Conservation (phyloP, 2,888 invertebrate genomes). For the Salticus scenicus region DNA sequence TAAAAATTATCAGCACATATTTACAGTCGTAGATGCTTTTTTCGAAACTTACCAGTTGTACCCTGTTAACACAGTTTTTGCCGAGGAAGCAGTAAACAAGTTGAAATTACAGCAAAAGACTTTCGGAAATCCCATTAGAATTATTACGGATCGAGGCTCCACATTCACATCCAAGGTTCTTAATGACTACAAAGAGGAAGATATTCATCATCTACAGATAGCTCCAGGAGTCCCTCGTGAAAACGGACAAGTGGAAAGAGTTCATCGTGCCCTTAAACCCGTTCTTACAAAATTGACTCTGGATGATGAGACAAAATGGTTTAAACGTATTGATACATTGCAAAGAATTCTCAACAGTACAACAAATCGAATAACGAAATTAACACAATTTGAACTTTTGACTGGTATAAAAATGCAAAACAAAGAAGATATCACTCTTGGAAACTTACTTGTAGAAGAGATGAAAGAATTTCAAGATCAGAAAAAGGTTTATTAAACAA, state of each 20-base stretch:
- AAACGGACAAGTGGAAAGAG: background rate
- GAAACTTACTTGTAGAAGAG: too few relatives aligned
- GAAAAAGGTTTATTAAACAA: too few relatives aligned
- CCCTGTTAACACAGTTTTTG: background rate
- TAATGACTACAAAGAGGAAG: background rate
- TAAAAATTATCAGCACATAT: slow-evolving; percentile 23
- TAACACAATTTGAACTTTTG: slow-evolving; percentile 7
- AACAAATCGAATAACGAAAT: background rate
- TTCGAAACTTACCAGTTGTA: slow-evolving; percentile 13
- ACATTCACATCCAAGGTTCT: background rate
- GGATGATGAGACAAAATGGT: slow-evolving; percentile 10
- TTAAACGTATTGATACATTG: background rate
- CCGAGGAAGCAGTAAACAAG: background rate
- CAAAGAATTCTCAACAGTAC: slow-evolving; percentile 15
- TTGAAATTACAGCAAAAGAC: slow-evolving; percentile 13
- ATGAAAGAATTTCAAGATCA: too few relatives aligned
- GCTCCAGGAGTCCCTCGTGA: background rate
- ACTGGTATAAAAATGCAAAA: slow-evolving; percentile 22
- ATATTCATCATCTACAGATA: slow-evolving; percentile 18
- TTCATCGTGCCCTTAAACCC: background rate
- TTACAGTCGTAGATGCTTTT: background rate
- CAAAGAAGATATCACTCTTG: background rate
- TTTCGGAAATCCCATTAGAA: slow-evolving; percentile 27
- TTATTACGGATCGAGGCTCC: slow-evolving; percentile 5
- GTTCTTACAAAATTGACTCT: slow-evolving; percentile 21